Percentiles rank a stretch among this genome's conserved stretches.
These are phyloP conservation scores for Reinhardtius hippoglossoides DNA, from an alignment of 2,113 vertebrate genomes.

Conservation along the genomic window DNA sequence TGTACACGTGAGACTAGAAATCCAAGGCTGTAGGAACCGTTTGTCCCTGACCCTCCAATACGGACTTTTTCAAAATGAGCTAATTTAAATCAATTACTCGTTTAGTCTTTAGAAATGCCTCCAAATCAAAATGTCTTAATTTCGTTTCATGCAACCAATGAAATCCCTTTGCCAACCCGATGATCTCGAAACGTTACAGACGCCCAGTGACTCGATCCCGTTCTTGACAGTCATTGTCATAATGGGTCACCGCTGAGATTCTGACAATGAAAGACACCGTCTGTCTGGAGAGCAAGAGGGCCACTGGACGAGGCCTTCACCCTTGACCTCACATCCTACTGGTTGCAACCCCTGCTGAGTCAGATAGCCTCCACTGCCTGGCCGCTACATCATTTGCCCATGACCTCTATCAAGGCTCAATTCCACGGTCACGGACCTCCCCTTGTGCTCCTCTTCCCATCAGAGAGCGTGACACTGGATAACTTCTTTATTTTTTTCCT, in stretches of 20 bases:
- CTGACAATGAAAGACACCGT: slow-evolving; percentile 40
- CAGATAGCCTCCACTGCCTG: slow-evolving; percentile 42
- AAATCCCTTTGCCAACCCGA: neutral
- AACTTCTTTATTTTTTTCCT: slow-evolving; percentile 6
- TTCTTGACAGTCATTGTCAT: slow-evolving; percentile 21
- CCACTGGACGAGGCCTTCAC: slow-evolving; percentile 58
- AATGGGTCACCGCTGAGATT: slow-evolving; percentile 18
- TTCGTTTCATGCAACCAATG: no score
- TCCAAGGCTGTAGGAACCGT: neutral
- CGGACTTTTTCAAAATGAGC: no score
- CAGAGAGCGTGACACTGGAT: slow-evolving; percentile 13
- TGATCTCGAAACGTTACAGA: slow-evolving; percentile 4
- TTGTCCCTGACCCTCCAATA: no score
- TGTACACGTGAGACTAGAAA: neutral
- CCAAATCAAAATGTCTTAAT: no score
- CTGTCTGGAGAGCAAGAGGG: slow-evolving; percentile 32
- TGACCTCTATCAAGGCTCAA: slow-evolving; percentile 66
- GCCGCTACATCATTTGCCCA: slow-evolving; percentile 36
- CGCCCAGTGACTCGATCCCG: neutral
- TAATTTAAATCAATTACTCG: no score
- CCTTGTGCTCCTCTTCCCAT: slow-evolving; percentile 15
- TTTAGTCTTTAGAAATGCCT: no score
- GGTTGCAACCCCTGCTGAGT: slow-evolving; percentile 50
- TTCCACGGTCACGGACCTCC: slow-evolving; percentile 43
- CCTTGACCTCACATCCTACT: slow-evolving; percentile 57